phyloP scores from a whole-genome alignment of 2,113 vertebrate species.

The Mus pahari region DNA sequence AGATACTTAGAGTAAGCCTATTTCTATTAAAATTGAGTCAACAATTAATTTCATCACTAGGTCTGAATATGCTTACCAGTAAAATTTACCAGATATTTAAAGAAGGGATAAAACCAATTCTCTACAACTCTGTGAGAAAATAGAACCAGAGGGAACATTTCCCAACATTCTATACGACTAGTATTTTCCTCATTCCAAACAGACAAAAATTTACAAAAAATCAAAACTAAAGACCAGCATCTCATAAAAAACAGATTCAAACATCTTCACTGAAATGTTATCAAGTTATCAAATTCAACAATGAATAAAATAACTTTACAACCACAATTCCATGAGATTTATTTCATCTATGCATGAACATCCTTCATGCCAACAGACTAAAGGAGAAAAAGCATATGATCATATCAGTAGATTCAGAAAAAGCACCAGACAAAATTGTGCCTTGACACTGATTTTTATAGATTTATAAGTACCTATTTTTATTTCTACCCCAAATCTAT shows the following conservation, averaged over 20 bases:
- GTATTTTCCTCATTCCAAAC: neutral
- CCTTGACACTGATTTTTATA: slow-evolving; percentile 25
- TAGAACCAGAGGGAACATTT: neutral
- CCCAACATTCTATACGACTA: neutral
- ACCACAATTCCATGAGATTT: neutral
- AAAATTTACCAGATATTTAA: neutral
- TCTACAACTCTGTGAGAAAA: neutral
- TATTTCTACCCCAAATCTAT: neutral
- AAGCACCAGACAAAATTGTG: slow-evolving; percentile 15
- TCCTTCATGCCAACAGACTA: neutral
- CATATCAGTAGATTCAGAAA: neutral
- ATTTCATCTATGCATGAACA: neutral
- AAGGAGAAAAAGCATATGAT: neutral
- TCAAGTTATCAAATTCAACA: neutral
- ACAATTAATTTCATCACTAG: neutral
- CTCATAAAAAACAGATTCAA: neutral
- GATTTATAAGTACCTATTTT: neutral
- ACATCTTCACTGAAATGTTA: neutral
- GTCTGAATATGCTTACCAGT: neutral
- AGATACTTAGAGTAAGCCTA: neutral
- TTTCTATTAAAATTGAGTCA: neutral
- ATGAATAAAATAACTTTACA: neutral
- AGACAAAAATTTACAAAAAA: neutral
- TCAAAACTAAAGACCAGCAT: neutral
- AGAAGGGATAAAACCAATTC: neutral